Base-by-base conservation (phyloP, 2,797 vertebrate species). In the Leptoclinus maculatus region DNA sequence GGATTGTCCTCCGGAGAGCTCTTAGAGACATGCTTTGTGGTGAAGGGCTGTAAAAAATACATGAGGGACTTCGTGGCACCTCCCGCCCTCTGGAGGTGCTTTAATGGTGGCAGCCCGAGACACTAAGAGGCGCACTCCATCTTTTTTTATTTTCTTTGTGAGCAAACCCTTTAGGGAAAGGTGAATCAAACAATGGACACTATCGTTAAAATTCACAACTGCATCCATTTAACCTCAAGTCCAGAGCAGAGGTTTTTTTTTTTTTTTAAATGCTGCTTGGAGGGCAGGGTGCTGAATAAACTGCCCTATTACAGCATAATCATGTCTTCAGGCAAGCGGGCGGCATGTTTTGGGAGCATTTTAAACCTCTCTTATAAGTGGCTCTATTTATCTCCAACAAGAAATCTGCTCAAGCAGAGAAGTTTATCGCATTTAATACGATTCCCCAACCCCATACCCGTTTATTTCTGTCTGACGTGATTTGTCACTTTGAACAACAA, bases 161-260 rank as follows among this genome's bases (percentile, higher is more conserved):
- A 39, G 53, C 25, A 43, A 75, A 66, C 34, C 54, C 16, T 45
- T 63, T 27, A 51, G 14, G 36, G 4, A 49, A 71, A 74, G 25
- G 12, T 12, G 23, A 77, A 74, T 41, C 51, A 60, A 72, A 66
- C 54, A 66, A 63, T 57, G 45, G 14, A 58, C n/a, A 2, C 11
- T 3, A 17, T 51, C 45, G 43, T 85, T 21, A 41, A 62, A 78
- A 82, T 53, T 71, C 65, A 71, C 56, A 73, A 51, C 62, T 51
- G 19, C 49, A 66, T 72, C 41, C 11, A 65, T 75, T 77, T 66
- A 62, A 53, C 49, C 34, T 71, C 45, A 39, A 23, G 34, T 63
- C 38, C 19, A 51, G 45, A 66, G 71, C 38, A n/a, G 29, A 34
- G 7, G 1, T 68, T 70, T 69, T 66, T 25, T 27, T 34, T 34